phyloP scores from a whole-genome alignment of 1,140 invertebrate species.

The Saccostrea glomerata region DNA sequence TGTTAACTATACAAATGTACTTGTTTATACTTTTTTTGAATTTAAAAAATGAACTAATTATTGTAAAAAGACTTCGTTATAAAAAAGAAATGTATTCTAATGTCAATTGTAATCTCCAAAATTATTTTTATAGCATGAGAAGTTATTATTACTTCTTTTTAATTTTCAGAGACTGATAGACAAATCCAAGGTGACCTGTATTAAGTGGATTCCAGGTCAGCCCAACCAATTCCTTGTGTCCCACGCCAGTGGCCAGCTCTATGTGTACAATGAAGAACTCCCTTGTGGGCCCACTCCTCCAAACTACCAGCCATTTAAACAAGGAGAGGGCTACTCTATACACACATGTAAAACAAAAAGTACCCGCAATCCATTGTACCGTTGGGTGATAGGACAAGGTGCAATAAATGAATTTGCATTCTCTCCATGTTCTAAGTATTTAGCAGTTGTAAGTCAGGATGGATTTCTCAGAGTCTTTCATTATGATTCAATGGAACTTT shows the following conservation, averaged over 20 bases:
- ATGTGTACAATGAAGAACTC: slow-evolving; percentile 98
- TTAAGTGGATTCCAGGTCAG: slow-evolving; percentile 97
- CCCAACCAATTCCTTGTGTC: slow-evolving; percentile 95
- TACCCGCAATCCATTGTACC: slow-evolving; percentile 95
- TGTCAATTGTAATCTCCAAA: too few relatives aligned
- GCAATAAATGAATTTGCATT: slow-evolving; percentile 98
- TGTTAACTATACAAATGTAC: too few relatives aligned
- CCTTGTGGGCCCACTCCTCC: slow-evolving; percentile 90
- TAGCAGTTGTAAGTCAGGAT: slow-evolving; percentile 91
- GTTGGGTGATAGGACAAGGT: slow-evolving; percentile 84
- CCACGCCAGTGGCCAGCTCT: slow-evolving; percentile 97
- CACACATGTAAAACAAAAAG: slow-evolving; percentile 98
- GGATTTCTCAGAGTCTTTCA: slow-evolving; percentile 97
- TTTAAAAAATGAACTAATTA: too few relatives aligned
- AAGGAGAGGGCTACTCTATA: slow-evolving; percentile 95
- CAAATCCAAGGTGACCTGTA: slow-evolving; percentile 98
- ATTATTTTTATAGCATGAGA: too few relatives aligned
- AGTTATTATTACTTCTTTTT: slow-evolving; percentile 53
- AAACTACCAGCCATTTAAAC: slow-evolving; percentile 96
- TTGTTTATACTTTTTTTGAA: too few relatives aligned
- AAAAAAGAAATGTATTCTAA: too few relatives aligned
- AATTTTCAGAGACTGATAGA: slow-evolving; percentile 94
- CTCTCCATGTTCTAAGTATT: slow-evolving; percentile 94
- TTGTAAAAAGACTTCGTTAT: too few relatives aligned
- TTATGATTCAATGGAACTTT: slow-evolving; percentile 97